Base-by-base conservation (phyloP, 2,113 vertebrate species). In the Lathamus discolor region DNA sequence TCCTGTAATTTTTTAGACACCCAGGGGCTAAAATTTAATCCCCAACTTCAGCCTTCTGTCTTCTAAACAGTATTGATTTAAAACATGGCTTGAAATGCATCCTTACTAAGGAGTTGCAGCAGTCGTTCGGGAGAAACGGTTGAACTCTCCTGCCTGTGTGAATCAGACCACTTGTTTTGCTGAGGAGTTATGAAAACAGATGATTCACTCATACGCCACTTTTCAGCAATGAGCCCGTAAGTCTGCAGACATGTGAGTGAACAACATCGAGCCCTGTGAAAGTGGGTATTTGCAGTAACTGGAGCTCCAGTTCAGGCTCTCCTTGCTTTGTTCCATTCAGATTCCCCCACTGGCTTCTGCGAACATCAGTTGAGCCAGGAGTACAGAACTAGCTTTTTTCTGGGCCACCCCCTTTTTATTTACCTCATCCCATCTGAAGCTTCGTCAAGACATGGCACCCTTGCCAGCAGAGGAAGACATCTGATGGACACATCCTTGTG, bases 361-460 rank as follows among this genome's bases (percentile, higher is more conserved):
- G 25, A n/a, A 23, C 17, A 85, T 57, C 61, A 7, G 31, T 31
- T 27, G 9, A 79, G 48, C 24, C 37, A 28, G 43, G 22, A 68
- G 52, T 28, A 35, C 22, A 80, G 80, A 67, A 61, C 8, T 25
- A 37, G 19, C 24, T 33, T 39, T 39, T 39, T 39, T 39, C 51
- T 0, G 0, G 29, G 57, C 20, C 0, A 0, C 72, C 11, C 18
- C 2, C 10, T 55, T 77, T 80, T 62, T 27, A 17, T 63, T 64
- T 25, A 24, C 20, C 4, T 68, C 2, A 0, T 68, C 12, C 41
- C 8, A 9, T 5, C 43, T 7, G 16, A 52, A 76, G 70, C 10
- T 75, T 33, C 78, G 19, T 6, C 43, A 75, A 51, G 19, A 22
- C 66, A 43, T 23, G 28, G 33, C 62, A 63, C 57, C 35, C 31